Evolutionary conservation across 2,113 vertebrate genomes (phyloP), one percentile per base, ranked within the genome.

Genomic region (Chascanopsetta lugubris): DNA sequence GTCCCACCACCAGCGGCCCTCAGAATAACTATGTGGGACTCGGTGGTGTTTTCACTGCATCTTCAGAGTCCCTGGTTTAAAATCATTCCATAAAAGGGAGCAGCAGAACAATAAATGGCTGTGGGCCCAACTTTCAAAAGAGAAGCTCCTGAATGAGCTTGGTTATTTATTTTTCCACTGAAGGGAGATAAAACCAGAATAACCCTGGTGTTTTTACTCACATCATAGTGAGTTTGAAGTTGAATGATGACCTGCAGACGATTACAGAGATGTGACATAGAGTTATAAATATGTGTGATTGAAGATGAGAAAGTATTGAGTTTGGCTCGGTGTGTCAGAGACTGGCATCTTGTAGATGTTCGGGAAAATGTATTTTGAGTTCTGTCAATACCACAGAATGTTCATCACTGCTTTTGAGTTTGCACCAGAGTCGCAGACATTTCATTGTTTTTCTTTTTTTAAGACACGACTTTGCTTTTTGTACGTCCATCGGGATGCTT

Each of bases 321-420:
- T 34, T 65, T 4, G 1, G 38, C 20, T 68, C 69, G 87, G 75
- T 63, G 77, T 84, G 86, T 62, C 84, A 99, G 97, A 97, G 91
- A 92, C 98, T 27, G 92, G 97, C 97, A 99, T 99, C 85, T 93
- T 99, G 79, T 97, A 99, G n/a, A 94, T 98, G 94, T 99, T 99
- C 85, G 97, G 97, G 47, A 99, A 99, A 91, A 99, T 99, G 97
- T 99, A 99, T 90, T 98, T 99, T 77, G 96, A 99, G 64, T 99
- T 98, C 91, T 99, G 97, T 85, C 97, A 99, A 89, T 97, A 99
- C 84, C 98, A n/a, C 97, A 32, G 97, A 96, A 76, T 99, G 99
- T 66, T n/a, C n/a, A n/a, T n/a, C n/a, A n/a, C n/a, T n/a, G n/a
- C n/a, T n/a, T n/a, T n/a, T n/a, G n/a, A n/a, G n/a, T n/a, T n/a